Percentiles rank a stretch among this genome's conserved stretches.
phyloP scores from a whole-genome alignment of 2,113 vertebrate species.

The Pseudopodoces humilis region DNA sequence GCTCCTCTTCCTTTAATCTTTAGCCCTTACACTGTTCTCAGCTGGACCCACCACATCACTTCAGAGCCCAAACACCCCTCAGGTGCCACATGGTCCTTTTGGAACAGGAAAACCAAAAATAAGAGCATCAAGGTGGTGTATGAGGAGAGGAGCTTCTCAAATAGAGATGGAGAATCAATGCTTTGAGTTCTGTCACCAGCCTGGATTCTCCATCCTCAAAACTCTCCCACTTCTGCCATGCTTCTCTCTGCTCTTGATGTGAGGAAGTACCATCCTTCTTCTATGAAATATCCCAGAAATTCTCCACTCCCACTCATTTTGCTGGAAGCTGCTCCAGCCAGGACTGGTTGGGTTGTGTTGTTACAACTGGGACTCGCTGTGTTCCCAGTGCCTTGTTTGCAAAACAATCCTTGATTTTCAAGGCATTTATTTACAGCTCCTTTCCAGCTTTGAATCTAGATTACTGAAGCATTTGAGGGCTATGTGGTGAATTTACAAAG shows the following conservation, averaged over 20 bases:
- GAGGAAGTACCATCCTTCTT: rapidly evolving
- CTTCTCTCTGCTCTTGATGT: rapidly evolving
- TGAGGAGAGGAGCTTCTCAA: not conserved
- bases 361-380: rapidly evolving
- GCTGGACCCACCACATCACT: no score
- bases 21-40: not conserved
- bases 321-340: not conserved
- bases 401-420: not conserved
- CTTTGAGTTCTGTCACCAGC: not conserved
- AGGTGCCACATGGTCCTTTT: rapidly evolving
- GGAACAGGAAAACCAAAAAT: not conserved
- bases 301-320: rapidly evolving
- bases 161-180: not conserved
- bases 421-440: not conserved
- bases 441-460: not conserved
- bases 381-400: not conserved
- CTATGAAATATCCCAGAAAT: not conserved
- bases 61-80: not conserved
- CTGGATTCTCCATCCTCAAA: not conserved
- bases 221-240: no score
- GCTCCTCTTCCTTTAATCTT: not conserved
- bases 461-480: not conserved
- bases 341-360: no score
- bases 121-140: rapidly evolving
- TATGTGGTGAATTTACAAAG: not conserved